These are phyloP conservation scores for Baryphthengus martii DNA, from an alignment of 2,113 vertebrate species.

Conservation along the genomic window DNA sequence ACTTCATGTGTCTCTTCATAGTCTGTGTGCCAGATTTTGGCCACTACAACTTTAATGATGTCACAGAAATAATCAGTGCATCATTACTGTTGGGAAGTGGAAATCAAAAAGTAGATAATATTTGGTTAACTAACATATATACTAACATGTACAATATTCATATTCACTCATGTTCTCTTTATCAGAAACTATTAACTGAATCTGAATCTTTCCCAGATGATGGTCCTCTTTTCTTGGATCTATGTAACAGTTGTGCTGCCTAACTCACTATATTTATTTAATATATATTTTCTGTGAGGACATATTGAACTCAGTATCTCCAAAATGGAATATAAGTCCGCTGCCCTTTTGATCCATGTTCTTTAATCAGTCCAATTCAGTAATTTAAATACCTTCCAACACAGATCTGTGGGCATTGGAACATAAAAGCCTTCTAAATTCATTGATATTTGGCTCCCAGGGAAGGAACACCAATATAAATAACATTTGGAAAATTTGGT, in stretches of 20 bases:
- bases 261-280: background rate
- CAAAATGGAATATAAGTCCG: background rate
- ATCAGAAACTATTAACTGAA: background rate
- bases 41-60: background rate
- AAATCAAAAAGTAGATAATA: background rate
- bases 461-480: background rate
- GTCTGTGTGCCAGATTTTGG: background rate
- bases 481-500: background rate
- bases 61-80: background rate
- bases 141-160: background rate
- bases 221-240: background rate
- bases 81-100: background rate
- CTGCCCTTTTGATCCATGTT: background rate
- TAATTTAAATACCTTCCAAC: background rate
- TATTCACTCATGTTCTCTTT: background rate
- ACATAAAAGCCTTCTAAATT: background rate
- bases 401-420: background rate
- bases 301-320: background rate
- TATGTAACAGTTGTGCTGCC: background rate
- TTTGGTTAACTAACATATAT: background rate
- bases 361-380: background rate
- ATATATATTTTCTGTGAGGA: background rate
- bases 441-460: background rate
- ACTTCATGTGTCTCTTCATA: background rate
- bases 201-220: background rate